Conservation (phyloP, 2,888 invertebrate species). For the Dasysyrphus tricinctus region DNA sequence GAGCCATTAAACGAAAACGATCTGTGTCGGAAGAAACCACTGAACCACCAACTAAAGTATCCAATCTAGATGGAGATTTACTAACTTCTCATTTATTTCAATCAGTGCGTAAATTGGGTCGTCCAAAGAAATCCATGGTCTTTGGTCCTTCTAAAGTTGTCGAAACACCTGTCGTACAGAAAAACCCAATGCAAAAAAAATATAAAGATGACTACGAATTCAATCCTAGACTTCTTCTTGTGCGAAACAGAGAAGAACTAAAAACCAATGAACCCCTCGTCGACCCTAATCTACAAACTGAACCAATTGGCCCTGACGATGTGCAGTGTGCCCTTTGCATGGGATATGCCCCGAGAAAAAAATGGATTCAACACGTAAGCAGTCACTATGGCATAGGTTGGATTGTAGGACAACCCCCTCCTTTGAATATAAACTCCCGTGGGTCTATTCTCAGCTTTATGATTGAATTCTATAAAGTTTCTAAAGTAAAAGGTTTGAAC, state of each 20-base stretch:
- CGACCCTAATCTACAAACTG: constrained; percentile 34
- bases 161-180: neutral
- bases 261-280: constrained; percentile 77
- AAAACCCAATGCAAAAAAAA: constrained; percentile 13
- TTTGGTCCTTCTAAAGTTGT: neutral
- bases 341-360: constrained; percentile 58
- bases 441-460: constrained; percentile 76
- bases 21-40: neutral
- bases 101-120: neutral
- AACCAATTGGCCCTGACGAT: constrained; percentile 28
- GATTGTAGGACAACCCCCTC: constrained; percentile 76
- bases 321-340: constrained; percentile 81
- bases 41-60: constrained; percentile 36
- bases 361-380: constrained; percentile 79
- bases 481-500: constrained; percentile 73
- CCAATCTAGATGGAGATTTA: neutral
- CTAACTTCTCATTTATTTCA: neutral
- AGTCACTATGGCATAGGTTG: constrained; percentile 82
- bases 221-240: constrained; percentile 79
- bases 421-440: constrained; percentile 77
- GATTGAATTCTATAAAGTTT: constrained; percentile 76
- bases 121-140: neutral
- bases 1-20: constrained; percentile 29
- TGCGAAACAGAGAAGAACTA: constrained; percentile 79
- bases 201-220: constrained; percentile 73